Base-by-base conservation (phyloP, 2,797 vertebrate species). In the Oophaga sylvatica region DNA sequence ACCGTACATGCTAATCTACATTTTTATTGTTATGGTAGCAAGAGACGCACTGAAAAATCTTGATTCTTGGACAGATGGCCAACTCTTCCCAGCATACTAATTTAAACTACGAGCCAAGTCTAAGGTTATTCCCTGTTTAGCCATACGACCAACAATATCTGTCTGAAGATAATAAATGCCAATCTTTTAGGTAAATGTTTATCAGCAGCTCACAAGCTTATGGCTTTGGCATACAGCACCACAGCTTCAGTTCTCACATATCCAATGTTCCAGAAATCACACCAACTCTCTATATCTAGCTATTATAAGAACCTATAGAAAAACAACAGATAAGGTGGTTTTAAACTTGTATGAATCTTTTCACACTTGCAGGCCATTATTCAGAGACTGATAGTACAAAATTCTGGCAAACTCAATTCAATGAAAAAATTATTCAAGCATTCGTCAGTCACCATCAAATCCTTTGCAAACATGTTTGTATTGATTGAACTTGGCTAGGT, bases 1-100 rank as follows among this genome's bases (percentile, higher is more conserved):
- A 91, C 92, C 91, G 70, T 87, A 80, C 45, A 88, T 92, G 86
- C 75, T 67, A 59, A 90, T 87, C 57, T 88, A 90, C 88, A 79
- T 89, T 90, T 89, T 92, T 90, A 91, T 62, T 91, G 90, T 90
- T 93, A 92, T 85, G 82, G 91, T 45, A 80, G 83, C 92, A 92
- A 90, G 77, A 91, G 92, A 91, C 80, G 56, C 78, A 92, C 84
- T 90, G 91, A 87, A 91, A 92, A 89, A 35, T 90, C 11, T 77
- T 91, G 87, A 91, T 91, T 73, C 73, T 92, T 78, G 76, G 71
- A 90, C 82, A 88, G 83, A 90, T 90, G 92, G 87, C 89, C 88
- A 90, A 26, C 62, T 81, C 84, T 91, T 91, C 87, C 89, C 11
- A 91, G 79, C 87, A 89, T 90, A 92, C 92, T 92, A 91, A 88